Evolutionary conservation across 1,140 invertebrate genomes (phyloP), one percentile per base, ranked within the genome.

Genomic region (Pseudomyrmex pallidus): DNA sequence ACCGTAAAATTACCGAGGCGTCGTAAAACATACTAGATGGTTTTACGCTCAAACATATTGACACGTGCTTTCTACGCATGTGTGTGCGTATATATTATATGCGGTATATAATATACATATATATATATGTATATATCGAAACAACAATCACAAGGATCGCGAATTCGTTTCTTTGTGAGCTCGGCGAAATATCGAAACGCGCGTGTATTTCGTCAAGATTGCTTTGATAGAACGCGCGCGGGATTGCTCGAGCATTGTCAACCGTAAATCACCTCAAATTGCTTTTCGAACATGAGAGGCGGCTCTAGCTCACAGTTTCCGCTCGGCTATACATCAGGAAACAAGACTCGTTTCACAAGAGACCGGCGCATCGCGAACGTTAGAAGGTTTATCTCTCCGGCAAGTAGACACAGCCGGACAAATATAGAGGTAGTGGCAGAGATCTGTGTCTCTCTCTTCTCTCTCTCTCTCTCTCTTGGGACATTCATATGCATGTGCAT

Each of bases 341-440:
- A 70, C 54, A 50, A 70, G 22, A 59, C 44, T 13, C 25, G 15
- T 61, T 61, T 70, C 54, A 35, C 22, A 22, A 50, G 67, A 80
- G 67, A 80, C 12, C 44, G 48, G 57, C 20, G 35, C 44, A 35
- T 50, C 54, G 20, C 44, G 66, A 15, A 48, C 54, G 22, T 56
- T 72, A 64, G 48, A 61, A 76, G 76, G 59, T 72, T 82, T 66
- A 72, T 82, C 76, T 80, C 82, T 67, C 59, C 35, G 35, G 46
- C 54, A 54, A 64, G 68, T 67, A 77, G 82, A 77, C 52, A 52
- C 20, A 66, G 62, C 12, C 52, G 12, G 73, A 63, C 52, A 52
- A 70, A 76, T 46, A 46, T 25, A 22, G 20, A 15, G 2, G 25
- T 25, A 20, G 8, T 52, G 52, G 25, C 8, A 52, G 59, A 64